Evolutionary conservation across 2,113 vertebrate species (phyloP).

Genomic region (Oreotrochilus melanogaster): DNA sequence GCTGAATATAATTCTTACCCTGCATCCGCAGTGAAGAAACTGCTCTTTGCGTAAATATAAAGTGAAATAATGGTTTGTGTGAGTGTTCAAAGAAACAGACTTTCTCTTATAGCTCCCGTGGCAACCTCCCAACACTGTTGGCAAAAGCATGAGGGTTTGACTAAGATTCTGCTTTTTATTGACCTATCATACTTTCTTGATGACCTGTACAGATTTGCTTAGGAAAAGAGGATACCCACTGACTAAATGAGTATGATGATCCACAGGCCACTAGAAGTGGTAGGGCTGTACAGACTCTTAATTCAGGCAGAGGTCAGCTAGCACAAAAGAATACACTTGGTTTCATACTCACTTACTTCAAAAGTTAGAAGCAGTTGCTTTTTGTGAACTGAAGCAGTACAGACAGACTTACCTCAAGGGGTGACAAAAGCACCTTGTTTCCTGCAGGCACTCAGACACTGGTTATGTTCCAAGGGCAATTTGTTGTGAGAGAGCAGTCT

Average conservation of each 20-base stretch:
- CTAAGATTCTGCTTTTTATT: background rate
- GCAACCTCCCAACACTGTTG: background rate
- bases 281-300: background rate
- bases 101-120: background rate
- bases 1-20: background rate
- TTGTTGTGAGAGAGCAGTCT: background rate
- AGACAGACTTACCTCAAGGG: background rate
- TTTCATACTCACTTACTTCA: background rate
- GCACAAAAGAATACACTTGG: background rate
- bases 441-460: background rate
- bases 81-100: background rate
- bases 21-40: background rate
- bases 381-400: background rate
- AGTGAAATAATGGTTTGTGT: background rate
- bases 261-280: background rate
- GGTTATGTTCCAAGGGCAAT: background rate
- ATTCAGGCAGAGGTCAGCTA: background rate
- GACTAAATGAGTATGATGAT: background rate
- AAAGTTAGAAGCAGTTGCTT: background rate
- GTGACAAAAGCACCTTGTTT: background rate
- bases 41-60: background rate
- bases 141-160: background rate
- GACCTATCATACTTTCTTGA: background rate
- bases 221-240: background rate
- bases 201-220: background rate